phyloP scores from a whole-genome alignment of 2,888 invertebrate species.

The Drosophila quinaria region DNA sequence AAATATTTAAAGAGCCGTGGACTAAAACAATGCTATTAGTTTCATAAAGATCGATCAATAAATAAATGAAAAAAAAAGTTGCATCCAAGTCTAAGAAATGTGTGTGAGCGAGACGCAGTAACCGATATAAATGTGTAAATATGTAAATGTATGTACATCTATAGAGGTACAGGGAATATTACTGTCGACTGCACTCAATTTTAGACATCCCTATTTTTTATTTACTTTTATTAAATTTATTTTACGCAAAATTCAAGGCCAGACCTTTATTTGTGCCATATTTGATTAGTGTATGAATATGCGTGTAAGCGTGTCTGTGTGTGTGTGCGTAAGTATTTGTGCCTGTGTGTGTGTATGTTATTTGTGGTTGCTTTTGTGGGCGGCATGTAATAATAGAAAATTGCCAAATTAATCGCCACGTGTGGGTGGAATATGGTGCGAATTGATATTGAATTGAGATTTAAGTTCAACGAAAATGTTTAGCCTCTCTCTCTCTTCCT shows the following conservation, averaged over 20 bases:
- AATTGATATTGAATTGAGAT: constrained; percentile 50
- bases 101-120: too few species aligned
- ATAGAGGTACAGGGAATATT: not conserved
- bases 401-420: constrained; percentile 52
- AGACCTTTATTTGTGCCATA: constrained; percentile 74
- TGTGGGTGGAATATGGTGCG: constrained; percentile 33
- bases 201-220: constrained; percentile 12
- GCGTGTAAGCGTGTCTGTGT: constrained; percentile 2
- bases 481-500: not conserved
- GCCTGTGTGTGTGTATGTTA: constrained; percentile 3
- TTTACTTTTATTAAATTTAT: constrained; percentile 25
- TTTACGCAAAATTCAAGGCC: constrained; percentile 71
- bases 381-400: constrained; percentile 59
- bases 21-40: too few species aligned
- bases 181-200: not conserved
- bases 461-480: constrained; percentile 15
- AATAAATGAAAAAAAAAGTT: too few species aligned
- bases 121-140: too few species aligned
- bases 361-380: constrained; percentile 39
- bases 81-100: too few species aligned
- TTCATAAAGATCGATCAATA: too few species aligned
- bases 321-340: constrained; percentile 10
- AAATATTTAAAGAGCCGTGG: too few species aligned
- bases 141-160: too few species aligned
- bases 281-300: constrained; percentile 26